Evolutionary conservation across 1,140 invertebrate genomes (phyloP), one percentile per base, ranked within the genome.

Genomic region (Atta cephalotes): DNA sequence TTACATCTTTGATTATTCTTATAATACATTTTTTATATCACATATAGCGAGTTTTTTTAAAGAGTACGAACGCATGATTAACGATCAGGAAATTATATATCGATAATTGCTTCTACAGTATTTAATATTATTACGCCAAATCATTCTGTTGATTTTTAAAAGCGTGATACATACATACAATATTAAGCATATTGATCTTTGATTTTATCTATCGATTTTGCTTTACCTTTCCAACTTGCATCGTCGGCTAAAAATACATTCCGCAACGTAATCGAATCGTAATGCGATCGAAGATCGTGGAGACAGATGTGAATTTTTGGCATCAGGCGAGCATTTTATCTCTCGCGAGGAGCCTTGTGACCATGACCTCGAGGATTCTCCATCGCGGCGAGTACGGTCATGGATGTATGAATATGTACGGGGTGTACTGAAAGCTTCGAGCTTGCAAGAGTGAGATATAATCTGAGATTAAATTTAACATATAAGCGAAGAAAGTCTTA

Each of bases 341-440:
- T 56, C 12, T 58, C 28, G 62, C 35, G 87, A 88, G 87, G 89
- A 76, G 39, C 25, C 39, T 65, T 35, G 56, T 87, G 89, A 91
- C 90, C 90, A 80, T 91, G 90, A 91, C 90, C 90, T 91, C 90
- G 90, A 90, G 87, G 76, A 86, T 84, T 63, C 81, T 62, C 14
- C 78, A 70, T 72, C 25, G 68, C n/a, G 49, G 6, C 72, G n/a
- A 25, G 53, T 25, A 53, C 21, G 49, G 56, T 68, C 45, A 80
- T 60, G 88, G 70, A 58, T n/a, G 12, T 45, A 80, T 31, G 79
- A 60, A 49, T 60, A 28, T 25, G 68, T 85, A 82, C 53, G 60
- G 78, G 35, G 76, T 66, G 72, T 85, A 31, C 53, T 14, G 39
- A 77, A 60, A 35, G 18, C 53, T 25, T 5, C n/a, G 45, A 74